Evolutionary conservation across 2,888 invertebrate genomes (phyloP).

Genomic region (Mantis religiosa): DNA sequence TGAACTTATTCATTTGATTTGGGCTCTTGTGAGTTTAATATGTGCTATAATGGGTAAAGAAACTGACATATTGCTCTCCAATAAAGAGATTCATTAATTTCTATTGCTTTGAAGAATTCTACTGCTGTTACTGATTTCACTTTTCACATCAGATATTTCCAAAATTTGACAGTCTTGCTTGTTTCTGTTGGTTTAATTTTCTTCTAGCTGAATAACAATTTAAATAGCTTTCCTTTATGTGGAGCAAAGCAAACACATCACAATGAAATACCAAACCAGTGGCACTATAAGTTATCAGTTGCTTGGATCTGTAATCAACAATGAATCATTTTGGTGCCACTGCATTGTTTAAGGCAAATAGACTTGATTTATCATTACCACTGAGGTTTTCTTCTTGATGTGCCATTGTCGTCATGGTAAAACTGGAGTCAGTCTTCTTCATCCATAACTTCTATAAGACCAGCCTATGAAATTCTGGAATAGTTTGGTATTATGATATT

Average conservation of each 20-base stretch:
- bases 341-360: slow-evolving; percentile 6
- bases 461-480: slow-evolving; percentile 12
- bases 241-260: neutral
- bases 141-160: neutral
- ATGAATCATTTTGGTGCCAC: neutral
- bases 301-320: neutral
- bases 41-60: neutral
- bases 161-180: neutral
- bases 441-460: slow-evolving; percentile 18
- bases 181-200: neutral
- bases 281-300: neutral
- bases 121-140: neutral
- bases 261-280: neutral
- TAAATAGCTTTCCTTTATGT: neutral
- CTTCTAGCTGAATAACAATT: neutral
- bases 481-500: slow-evolving; percentile 2
- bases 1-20: neutral
- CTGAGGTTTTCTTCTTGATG: neutral
- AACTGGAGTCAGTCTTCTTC: neutral
- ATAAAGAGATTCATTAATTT: neutral
- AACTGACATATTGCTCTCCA: neutral
- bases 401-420: neutral
- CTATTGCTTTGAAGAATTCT: neutral
- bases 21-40: neutral
- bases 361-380: neutral